phyloP scores from a whole-genome alignment of 1,140 invertebrate species.

The Drosophila nebulosa region DNA sequence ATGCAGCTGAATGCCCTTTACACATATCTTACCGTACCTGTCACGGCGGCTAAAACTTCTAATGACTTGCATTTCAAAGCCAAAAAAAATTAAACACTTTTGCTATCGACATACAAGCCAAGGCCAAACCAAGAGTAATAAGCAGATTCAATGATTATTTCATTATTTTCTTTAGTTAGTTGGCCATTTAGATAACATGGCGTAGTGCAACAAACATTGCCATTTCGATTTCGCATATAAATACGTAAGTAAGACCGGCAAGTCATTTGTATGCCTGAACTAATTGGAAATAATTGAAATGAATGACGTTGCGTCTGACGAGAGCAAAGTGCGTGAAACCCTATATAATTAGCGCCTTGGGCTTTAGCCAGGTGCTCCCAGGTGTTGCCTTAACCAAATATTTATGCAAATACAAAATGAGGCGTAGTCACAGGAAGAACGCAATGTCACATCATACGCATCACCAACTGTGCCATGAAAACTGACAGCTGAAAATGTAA shows the following conservation, averaged over 20 bases:
- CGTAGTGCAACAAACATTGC: constrained; percentile 11
- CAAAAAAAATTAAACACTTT: constrained; percentile 32
- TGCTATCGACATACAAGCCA: constrained; percentile 18
- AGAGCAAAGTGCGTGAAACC: constrained; percentile 68
- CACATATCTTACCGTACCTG: neutral
- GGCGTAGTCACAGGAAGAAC: constrained; percentile 60
- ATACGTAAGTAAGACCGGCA: constrained; percentile 9
- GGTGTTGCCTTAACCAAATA: constrained; percentile 53
- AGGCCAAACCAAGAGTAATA: constrained; percentile 51
- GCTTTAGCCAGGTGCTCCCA: constrained; percentile 18
- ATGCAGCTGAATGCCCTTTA: constrained; percentile 15
- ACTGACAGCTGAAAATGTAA: constrained; percentile 46
- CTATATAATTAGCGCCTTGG: constrained; percentile 26
- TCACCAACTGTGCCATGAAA: constrained; percentile 46
- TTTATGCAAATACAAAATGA: constrained; percentile 62
- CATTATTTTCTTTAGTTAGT: no score
- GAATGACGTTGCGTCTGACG: constrained; percentile 23
- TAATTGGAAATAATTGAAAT: constrained; percentile 68
- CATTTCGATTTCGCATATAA: constrained; percentile 30
- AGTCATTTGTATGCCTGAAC: constrained; percentile 44
- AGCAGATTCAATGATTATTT: constrained; percentile 15
- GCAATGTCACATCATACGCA: constrained; percentile 60
- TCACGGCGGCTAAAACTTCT: neutral
- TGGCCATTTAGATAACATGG: neutral
- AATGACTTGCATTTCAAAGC: constrained; percentile 24